Conservation (phyloP, 2,797 vertebrate genomes). For the Anableps anableps region DNA sequence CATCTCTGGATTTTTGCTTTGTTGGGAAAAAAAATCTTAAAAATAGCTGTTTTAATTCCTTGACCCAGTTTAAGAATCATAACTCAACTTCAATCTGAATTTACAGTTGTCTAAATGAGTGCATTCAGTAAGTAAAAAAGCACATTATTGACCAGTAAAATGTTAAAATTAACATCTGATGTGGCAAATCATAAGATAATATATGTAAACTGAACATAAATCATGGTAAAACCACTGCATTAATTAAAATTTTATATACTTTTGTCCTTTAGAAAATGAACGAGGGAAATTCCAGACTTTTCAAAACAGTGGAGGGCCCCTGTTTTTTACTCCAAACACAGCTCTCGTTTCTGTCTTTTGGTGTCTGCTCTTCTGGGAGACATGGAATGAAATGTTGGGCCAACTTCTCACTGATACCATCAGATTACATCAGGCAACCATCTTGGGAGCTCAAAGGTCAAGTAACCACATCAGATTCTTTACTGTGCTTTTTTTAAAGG, state of each 20-base stretch:
- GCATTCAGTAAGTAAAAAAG: background rate
- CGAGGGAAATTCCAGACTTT: background rate
- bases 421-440: background rate
- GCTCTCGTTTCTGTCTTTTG: background rate
- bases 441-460: background rate
- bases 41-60: too few species aligned
- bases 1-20: background rate
- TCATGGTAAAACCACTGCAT: background rate
- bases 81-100: background rate
- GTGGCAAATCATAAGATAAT: background rate
- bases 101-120: background rate
- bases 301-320: background rate
- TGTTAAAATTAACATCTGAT: background rate
- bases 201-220: background rate
- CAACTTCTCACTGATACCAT: slow-evolving; percentile 1
- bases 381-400: background rate
- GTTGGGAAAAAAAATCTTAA: background rate
- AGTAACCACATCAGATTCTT: background rate
- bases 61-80: too few species aligned
- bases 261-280: background rate
- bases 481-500: background rate
- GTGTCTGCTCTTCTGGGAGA: background rate
- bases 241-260: background rate
- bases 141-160: background rate
- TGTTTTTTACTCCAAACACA: background rate